phyloP scores from a whole-genome alignment of 2,797 vertebrate genomes.

The Sebastolobus alascanus region DNA sequence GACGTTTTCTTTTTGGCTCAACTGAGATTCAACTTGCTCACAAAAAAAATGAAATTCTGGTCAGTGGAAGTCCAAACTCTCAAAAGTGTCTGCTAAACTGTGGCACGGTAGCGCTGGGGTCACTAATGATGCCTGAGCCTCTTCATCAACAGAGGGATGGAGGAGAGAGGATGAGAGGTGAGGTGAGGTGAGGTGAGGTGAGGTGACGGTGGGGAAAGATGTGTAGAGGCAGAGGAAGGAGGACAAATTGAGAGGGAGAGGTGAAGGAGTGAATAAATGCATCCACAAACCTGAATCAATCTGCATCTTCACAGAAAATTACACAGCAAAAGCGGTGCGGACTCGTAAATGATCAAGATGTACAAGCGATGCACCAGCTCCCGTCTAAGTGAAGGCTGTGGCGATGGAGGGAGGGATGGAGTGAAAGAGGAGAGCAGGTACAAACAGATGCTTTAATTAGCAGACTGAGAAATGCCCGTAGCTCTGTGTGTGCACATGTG shows the following conservation, averaged over 20 bases:
- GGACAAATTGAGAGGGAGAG: slow-evolving; percentile 3
- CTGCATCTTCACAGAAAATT: not conserved
- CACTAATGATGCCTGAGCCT: slow-evolving; percentile 16
- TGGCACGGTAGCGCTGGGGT: not conserved
- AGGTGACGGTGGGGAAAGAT: not conserved
- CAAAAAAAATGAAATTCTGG: not conserved
- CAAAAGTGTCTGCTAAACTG: not conserved
- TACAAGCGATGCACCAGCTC: not conserved
- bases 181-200: not conserved
- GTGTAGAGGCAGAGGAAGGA: not conserved
- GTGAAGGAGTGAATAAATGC: slow-evolving; percentile 17
- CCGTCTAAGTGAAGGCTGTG: not conserved
- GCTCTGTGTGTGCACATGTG: slow-evolving; percentile 1
- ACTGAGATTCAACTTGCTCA: slow-evolving; percentile 7
- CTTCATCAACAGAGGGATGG: not conserved
- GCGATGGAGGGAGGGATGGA: slow-evolving; percentile 10
- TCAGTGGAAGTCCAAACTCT: slow-evolving; percentile 14
- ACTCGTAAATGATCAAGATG: slow-evolving; percentile 8
- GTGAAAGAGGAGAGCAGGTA: slow-evolving; percentile 37
- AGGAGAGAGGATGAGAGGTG: not conserved
- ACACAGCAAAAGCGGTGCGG: not conserved
- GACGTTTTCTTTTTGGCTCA: not conserved
- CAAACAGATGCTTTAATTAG: slow-evolving; percentile 75
- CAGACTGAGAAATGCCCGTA: slow-evolving; percentile 47
- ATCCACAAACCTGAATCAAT: slow-evolving; percentile 7